Evolutionary conservation across 37 sponge, comb jelly and placozoan genomes (phyloP), one percentile per base, ranked within the genome.

Genomic region (Hexactinellida sp.): DNA sequence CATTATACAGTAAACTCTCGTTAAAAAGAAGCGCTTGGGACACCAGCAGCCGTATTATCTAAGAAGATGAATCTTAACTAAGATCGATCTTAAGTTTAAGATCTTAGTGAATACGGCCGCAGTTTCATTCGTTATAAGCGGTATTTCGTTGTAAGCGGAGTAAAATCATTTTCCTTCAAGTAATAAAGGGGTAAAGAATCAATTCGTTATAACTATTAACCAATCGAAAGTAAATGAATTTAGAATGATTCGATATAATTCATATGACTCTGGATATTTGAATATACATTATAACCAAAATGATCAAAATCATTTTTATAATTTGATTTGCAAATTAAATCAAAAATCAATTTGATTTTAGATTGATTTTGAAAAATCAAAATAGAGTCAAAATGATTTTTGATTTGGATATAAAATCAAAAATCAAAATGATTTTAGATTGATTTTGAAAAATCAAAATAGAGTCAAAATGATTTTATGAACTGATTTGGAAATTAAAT

Each of bases 61-160:
- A 47, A 47, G 52, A 47, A 47, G 52, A 47, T 47, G 13, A 47
- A 47, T 63, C 76, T 3, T 63, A 63, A 10, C 5, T 63, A 63
- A 63, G 76, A 5, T 63, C 76, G 76, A 25, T 25, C 76, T 63
- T 63, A 63, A 63, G 76, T 63, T 28, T 10, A 63, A 63, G 76
- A 63, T 63, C 76, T 63, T 63, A 63, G 76, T 63, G 76, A 63
- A 63, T 28, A 63, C 76, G 52, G 52, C 52, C 52, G 52, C 52
- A 47, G 52, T 47, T 47, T 47, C 52, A 47, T 47, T 47, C 52
- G 52, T 47, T 47, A 47, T 47, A 47, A 47, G 52, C 52, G 16
- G 52, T 47, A 47, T 47, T 47, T 47, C 52, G 16, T 47, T 47
- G 16, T 19, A 47, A 47, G 52, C 52, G 52, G 16, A 47, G 52